These are phyloP conservation scores for Drosophila punjabiensis DNA, from an alignment of 1,140 invertebrate genomes.

Conservation along the genomic window DNA sequence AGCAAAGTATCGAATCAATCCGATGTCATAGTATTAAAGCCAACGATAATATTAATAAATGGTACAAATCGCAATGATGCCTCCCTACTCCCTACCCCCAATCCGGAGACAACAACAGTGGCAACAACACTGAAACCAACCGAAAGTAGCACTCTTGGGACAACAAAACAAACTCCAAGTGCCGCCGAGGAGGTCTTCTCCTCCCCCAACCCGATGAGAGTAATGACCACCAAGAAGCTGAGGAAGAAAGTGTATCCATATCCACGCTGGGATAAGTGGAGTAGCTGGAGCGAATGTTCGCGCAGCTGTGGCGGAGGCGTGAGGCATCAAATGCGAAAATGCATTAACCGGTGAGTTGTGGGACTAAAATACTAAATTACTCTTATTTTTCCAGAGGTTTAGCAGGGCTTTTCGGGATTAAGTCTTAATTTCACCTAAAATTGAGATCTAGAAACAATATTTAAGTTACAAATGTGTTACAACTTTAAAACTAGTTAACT, in stretches of 20 bases:
- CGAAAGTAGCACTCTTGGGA: background rate
- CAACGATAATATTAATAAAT: conserved; percentile 45
- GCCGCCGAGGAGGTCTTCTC: background rate
- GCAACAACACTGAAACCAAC: background rate
- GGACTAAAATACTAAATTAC: no score
- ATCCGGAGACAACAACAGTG: conserved; percentile 14
- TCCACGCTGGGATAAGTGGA: conserved; percentile 91
- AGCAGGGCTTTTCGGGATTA: no score
- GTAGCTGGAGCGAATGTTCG: conserved; percentile 90
- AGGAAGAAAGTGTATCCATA: conserved; percentile 63
- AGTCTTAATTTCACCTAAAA: background rate
- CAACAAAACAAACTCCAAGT: conserved; percentile 10
- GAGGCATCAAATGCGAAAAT: conserved; percentile 88
- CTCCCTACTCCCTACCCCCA: background rate
- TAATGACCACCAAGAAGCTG: conserved; percentile 48
- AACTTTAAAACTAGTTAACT: background rate
- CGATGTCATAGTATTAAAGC: conserved; percentile 35
- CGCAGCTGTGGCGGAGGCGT: conserved; percentile 95
- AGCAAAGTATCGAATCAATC: conserved; percentile 44
- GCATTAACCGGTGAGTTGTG: conserved; percentile 71
- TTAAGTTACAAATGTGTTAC: background rate
- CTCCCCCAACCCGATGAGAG: conserved; percentile 11
- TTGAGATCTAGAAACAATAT: no score
- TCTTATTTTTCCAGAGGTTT: background rate
- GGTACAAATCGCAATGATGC: conserved; percentile 9